Conservation (phyloP, 2,888 invertebrate genomes). For the Archips xylosteana region DNA sequence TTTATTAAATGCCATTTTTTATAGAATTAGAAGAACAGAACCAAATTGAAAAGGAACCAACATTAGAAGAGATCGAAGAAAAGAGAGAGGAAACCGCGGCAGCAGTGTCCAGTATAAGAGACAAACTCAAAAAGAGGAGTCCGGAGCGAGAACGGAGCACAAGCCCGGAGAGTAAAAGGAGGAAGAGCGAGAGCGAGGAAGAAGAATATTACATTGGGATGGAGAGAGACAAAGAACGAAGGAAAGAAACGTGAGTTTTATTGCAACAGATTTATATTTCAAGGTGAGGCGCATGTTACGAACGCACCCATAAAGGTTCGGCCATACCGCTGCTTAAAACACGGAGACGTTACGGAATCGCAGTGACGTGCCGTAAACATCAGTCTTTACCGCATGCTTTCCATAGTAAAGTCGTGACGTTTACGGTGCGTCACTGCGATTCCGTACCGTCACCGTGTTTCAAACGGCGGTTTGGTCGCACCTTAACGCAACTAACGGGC, state of each 20-base stretch:
- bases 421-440: no score
- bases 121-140: conserved; percentile 69
- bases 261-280: no score
- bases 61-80: conserved; percentile 55
- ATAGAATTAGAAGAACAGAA: conserved; percentile 69
- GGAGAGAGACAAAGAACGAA: conserved; percentile 85
- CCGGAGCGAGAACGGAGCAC: conserved; percentile 61
- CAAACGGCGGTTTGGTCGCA: no score
- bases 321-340: no score
- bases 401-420: no score
- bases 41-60: conserved; percentile 54
- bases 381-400: no score
- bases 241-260: conserved; percentile 83
- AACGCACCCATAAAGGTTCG: no score
- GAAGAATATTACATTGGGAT: conserved; percentile 88
- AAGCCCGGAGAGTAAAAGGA: conserved; percentile 52
- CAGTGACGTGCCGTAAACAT: no score
- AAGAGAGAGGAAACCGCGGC: conserved; percentile 65
- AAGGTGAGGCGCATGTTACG: no score
- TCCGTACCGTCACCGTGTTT: no score
- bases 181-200: conserved; percentile 71
- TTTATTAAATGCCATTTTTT: background rate
- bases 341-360: no score
- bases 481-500: no score
- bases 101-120: conserved; percentile 71